Evolutionary conservation across 2,888 invertebrate genomes (phyloP).

Genomic region (Zaprionus bogoriensis): DNA sequence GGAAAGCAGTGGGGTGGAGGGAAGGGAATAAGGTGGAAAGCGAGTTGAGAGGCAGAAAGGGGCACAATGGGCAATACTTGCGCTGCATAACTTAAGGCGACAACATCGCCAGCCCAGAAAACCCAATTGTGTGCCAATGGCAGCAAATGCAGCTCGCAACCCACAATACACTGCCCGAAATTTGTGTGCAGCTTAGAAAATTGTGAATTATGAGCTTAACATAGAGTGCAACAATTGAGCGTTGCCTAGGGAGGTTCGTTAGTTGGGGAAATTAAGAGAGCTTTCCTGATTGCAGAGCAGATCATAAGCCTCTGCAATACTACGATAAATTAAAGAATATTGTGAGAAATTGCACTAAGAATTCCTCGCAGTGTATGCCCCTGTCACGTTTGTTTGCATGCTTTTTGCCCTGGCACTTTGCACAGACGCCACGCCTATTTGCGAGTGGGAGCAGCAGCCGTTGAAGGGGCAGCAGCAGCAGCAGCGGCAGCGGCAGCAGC

Average conservation of each 20-base stretch:
- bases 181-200: neutral
- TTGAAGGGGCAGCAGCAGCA: slow-evolving; percentile 36
- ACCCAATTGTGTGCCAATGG: slow-evolving; percentile 71
- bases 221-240: slow-evolving; percentile 1
- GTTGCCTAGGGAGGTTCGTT: neutral
- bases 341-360: too few species aligned
- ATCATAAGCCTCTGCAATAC: too few species aligned
- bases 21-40: neutral
- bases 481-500: slow-evolving; percentile 26
- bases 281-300: too few species aligned
- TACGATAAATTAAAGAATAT: too few species aligned
- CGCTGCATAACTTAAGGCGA: slow-evolving; percentile 71
- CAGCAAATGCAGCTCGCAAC: slow-evolving; percentile 26
- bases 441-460: slow-evolving; percentile 33
- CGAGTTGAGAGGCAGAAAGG: neutral
- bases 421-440: slow-evolving; percentile 48
- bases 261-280: too few species aligned
- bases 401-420: slow-evolving; percentile 51
- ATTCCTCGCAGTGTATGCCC: slow-evolving; percentile 32
- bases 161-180: slow-evolving; percentile 46
- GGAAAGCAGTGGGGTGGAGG: slow-evolving; percentile 2
- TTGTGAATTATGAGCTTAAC: slow-evolving; percentile 9
- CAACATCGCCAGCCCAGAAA: slow-evolving; percentile 40
- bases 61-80: slow-evolving; percentile 38
- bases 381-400: slow-evolving; percentile 44